Conservation (phyloP, 2,888 invertebrate genomes). For the Acanthacorydalis orientalis region DNA sequence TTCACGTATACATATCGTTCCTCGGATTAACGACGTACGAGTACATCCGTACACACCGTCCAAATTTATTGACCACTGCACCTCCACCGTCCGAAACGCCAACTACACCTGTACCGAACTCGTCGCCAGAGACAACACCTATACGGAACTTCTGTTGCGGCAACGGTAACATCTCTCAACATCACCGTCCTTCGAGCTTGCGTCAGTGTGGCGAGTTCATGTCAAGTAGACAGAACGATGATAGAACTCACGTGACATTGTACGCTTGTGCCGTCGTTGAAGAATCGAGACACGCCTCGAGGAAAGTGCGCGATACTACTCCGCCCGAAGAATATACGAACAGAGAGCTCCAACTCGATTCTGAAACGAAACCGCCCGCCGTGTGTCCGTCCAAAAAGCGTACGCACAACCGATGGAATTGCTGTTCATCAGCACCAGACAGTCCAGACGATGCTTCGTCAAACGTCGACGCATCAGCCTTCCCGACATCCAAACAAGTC, state of each 20-base stretch:
- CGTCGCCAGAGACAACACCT: constrained; percentile 17
- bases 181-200: constrained; percentile 21
- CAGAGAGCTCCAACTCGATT: constrained; percentile 7
- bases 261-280: constrained; percentile 34
- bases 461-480: constrained; percentile 19
- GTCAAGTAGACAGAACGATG: constrained; percentile 22
- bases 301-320: constrained; percentile 13
- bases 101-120: constrained; percentile 11
- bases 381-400: constrained; percentile 18
- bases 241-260: constrained; percentile 20
- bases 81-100: constrained; percentile 13
- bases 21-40: constrained; percentile 81
- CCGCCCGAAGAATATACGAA: constrained; percentile 1
- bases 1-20: constrained; percentile 73
- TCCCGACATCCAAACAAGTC: constrained; percentile 11
- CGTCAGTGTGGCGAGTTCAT: constrained; percentile 25
- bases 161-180: constrained; percentile 16
- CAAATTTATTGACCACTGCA: constrained; percentile 18
- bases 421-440: constrained; percentile 38
- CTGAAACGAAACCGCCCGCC: constrained; percentile 13
- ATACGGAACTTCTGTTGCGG: not conserved
- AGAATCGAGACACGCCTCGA: constrained; percentile 24
- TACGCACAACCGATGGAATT: constrained; percentile 38
- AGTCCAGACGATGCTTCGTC: constrained; percentile 35
- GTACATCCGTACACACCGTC: constrained; percentile 47